A percentile compares a stretch with the other conserved stretches of the same genome.
Evolutionary conservation across 2,797 vertebrate genomes (phyloP).

Genomic region (Huso huso): DNA sequence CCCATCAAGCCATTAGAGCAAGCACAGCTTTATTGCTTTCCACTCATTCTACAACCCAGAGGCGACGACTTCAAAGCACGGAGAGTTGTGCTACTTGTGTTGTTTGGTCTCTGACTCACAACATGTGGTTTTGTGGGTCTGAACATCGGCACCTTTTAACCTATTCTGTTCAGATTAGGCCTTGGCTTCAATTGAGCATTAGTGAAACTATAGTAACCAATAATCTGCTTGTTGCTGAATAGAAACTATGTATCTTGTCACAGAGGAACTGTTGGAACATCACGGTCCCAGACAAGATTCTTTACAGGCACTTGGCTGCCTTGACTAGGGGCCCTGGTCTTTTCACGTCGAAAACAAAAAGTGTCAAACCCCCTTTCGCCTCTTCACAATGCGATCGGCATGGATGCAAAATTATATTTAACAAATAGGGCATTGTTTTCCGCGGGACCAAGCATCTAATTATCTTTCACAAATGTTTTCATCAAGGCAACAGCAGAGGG

Average conservation of each 20-base stretch:
- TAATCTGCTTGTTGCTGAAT: constrained; percentile 96
- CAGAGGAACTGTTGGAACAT: constrained; percentile 81
- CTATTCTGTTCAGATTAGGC: constrained; percentile 99
- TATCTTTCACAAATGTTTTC: constrained; percentile 70
- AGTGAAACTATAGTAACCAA: constrained; percentile 99
- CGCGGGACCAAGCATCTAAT: constrained; percentile 72
- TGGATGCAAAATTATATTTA: constrained; percentile 81
- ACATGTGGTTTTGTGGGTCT: constrained; percentile 94
- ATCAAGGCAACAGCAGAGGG: constrained; percentile 60
- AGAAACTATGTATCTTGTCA: constrained; percentile 99
- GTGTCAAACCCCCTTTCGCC: constrained; percentile 58
- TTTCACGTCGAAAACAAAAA: constrained; percentile 68
- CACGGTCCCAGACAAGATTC: constrained; percentile 83
- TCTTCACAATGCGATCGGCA: constrained; percentile 52
- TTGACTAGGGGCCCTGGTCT: constrained; percentile 69
- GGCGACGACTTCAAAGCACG: constrained; percentile 67
- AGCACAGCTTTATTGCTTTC: constrained; percentile 56
- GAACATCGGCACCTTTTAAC: constrained; percentile 99
- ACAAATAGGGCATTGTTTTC: constrained; percentile 69
- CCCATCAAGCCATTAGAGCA: constrained; percentile 45
- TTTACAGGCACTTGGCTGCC: constrained; percentile 82
- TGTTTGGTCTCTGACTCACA: constrained; percentile 92
- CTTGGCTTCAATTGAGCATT: constrained; percentile 92
- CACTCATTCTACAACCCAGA: constrained; percentile 72
- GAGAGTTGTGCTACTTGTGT: constrained; percentile 81